Evolutionary conservation across 2,888 invertebrate genomes (phyloP), one percentile per base, ranked within the genome.

Genomic region (Auanema sp.): DNA sequence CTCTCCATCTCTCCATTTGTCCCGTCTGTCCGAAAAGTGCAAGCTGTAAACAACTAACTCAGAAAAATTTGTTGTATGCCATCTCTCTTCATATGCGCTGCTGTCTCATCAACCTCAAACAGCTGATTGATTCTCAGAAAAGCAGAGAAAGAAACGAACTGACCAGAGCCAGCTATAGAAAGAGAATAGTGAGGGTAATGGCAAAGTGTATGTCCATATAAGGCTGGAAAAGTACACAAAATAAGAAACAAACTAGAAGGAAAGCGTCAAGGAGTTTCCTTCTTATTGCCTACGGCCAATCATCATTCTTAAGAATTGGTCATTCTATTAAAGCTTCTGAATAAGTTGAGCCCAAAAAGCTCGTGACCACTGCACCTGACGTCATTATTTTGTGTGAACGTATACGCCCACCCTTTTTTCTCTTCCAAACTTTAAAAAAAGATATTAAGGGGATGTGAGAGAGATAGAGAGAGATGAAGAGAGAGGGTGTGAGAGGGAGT

Each of bases 21-120:
- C 47, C 47, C 47, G 21, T 47, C 16, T 47, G 47, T 18, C 47
- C 47, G 21, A 47, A 47, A n/a, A 47, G 47, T 47, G 47, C 47
- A 47, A 47, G 47, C 47, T 47, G 47, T 47, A 47, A 47, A 47
- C 47, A 47, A 47, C 47, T 21, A 47, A 16, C 33, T 33, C 33
- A 33, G 33, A 33, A 33, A 33, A 33, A 33, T 33, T 33, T 33
- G 33, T 33, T 33, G 33, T 33, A 33, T 33, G 33, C 33, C 33
- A 33, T 33, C 33, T 8, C 33, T 33, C 33, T 33, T 33, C 3
- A 33, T 33, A 33, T 33, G 3, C 33, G 8, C 33, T 33, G 8
- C 33, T 33, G 33, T 8, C 33, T 33, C 33, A 33, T 33, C 33
- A 33, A 33, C 33, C 33, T 33, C 33, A 33, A 21, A 21, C 16